phyloP scores from a whole-genome alignment of 2,113 vertebrate species.

The Sinocyclocheilus grahami region DNA sequence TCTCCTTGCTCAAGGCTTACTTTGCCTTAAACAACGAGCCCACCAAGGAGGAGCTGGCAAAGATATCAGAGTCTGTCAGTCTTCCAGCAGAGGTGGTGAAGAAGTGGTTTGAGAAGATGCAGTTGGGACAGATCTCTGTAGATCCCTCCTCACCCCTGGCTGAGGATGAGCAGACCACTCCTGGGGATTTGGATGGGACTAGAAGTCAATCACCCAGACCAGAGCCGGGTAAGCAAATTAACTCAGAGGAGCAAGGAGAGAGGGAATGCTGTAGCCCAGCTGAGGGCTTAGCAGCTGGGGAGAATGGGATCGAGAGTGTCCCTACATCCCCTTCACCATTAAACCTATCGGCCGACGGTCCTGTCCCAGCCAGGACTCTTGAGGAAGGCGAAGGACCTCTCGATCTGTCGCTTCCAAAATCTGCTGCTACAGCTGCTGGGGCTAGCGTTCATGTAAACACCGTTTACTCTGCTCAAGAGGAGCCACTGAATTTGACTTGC shows the following conservation, averaged over 20 bases:
- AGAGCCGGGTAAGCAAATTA: conserved; percentile 55
- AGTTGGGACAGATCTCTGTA: conserved; percentile 87
- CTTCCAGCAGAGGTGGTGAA: conserved; percentile 90
- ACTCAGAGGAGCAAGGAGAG: conserved; percentile 58
- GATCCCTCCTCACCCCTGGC: conserved; percentile 84
- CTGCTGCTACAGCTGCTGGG: conserved; percentile 60
- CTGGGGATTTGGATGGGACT: conserved; percentile 32
- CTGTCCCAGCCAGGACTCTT: conserved; percentile 74
- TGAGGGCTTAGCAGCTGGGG: conserved; percentile 67
- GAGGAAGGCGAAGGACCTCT: conserved; percentile 89
- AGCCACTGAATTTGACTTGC: conserved; percentile 98
- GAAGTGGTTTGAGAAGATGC: conserved; percentile 99
- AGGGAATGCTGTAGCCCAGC: conserved; percentile 67
- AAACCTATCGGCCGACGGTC: conserved; percentile 88
- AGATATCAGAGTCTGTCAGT: conserved; percentile 95
- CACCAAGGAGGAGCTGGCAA: conserved; percentile 88
- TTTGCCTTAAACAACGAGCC: conserved; percentile 88
- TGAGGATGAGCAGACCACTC: conserved; percentile 75
- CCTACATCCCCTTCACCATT: conserved; percentile 86
- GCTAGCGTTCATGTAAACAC: conserved; percentile 82
- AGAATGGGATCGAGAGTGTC: conserved; percentile 76
- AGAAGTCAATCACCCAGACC: conserved; percentile 39
- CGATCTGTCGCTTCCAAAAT: conserved; percentile 94
- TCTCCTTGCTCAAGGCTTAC: conserved; percentile 94
- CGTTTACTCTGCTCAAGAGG: conserved; percentile 88